Conservation (phyloP, 2,888 invertebrate species). For the Eulithis prunata region DNA sequence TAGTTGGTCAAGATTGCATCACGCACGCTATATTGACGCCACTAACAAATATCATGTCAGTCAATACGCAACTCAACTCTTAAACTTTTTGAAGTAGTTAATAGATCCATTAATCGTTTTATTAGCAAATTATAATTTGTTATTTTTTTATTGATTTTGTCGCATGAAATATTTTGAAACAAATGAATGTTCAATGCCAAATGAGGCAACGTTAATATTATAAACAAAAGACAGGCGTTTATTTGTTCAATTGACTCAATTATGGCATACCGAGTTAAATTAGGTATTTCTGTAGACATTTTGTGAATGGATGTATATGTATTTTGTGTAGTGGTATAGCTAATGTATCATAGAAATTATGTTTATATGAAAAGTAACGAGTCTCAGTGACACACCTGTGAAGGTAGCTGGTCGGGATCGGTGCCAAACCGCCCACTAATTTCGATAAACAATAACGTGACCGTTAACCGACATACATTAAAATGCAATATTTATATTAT, state of each 20-base stretch:
- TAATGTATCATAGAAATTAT: neutral
- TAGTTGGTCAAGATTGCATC: too few species aligned
- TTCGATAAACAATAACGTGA: constrained; percentile 69
- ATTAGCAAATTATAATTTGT: neutral
- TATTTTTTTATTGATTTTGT: neutral
- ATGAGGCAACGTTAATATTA: constrained; percentile 44
- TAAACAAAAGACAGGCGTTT: constrained; percentile 51
- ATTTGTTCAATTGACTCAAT: constrained; percentile 65
- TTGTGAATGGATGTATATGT: neutral
- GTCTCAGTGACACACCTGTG: constrained; percentile 62
- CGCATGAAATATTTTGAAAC: constrained; percentile 8
- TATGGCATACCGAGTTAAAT: constrained; percentile 48
- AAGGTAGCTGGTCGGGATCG: constrained; percentile 62
- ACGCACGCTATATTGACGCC: too few species aligned
- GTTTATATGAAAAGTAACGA: constrained; percentile 36
- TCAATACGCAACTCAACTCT: too few species aligned
- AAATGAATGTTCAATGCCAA: constrained; percentile 44
- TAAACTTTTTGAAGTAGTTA: too few species aligned
- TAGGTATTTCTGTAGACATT: constrained; percentile 43
- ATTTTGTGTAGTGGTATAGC: too few species aligned
- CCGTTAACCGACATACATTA: constrained; percentile 65
- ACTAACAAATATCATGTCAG: too few species aligned
- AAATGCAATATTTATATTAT: constrained; percentile 37
- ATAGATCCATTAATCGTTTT: too few species aligned
- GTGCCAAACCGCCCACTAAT: constrained; percentile 65